Conservation (phyloP, 1,140 invertebrate species). For the Bombus confusus region DNA sequence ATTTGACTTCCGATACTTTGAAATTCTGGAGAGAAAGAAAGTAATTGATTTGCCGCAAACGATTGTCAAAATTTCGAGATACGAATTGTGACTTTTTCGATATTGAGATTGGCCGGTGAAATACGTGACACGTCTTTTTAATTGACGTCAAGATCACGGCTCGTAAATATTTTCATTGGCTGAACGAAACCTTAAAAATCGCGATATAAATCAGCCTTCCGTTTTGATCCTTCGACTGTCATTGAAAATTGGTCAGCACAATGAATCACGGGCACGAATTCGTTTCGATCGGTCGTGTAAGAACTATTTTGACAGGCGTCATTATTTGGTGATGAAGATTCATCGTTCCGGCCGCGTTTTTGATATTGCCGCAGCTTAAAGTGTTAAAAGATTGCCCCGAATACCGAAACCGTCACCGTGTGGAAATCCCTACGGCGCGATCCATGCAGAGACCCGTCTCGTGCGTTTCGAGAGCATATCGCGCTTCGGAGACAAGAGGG, state of each 20-base stretch:
- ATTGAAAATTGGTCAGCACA: neutral
- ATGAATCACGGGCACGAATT: neutral
- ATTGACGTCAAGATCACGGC: neutral
- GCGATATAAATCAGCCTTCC: constrained; percentile 9
- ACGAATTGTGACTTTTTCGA: neutral
- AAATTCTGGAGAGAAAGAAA: neutral
- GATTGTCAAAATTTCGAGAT: neutral
- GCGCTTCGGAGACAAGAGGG: neutral
- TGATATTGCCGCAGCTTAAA: neutral
- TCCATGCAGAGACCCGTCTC: constrained; percentile 1
- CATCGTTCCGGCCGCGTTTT: neutral
- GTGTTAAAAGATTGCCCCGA: neutral
- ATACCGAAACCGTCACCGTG: neutral
- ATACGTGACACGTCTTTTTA: neutral
- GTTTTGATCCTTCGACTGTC: neutral
- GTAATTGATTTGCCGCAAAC: neutral
- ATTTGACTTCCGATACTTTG: neutral
- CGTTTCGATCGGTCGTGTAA: constrained; percentile 5
- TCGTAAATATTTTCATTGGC: constrained; percentile 11
- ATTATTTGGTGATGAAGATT: neutral
- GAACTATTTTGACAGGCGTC: neutral
- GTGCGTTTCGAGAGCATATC: neutral
- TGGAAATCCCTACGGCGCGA: constrained; percentile 17
- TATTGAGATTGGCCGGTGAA: neutral
- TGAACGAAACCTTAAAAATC: neutral